Conservation (phyloP, 23 tunicate genomes). For the Botrylloides violaceus region DNA sequence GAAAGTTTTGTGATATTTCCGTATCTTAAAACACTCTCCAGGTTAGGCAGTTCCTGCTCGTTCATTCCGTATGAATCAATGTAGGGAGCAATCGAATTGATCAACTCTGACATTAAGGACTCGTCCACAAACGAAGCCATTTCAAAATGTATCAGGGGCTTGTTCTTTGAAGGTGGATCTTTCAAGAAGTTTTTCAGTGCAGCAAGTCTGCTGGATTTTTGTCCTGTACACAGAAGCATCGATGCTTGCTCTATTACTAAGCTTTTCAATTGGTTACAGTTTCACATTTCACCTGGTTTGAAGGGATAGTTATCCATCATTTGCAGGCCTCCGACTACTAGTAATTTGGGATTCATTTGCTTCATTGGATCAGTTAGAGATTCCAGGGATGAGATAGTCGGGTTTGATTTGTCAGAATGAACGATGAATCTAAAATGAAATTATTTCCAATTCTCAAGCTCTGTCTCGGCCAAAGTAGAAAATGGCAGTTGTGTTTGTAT, state of each 20-base stretch:
- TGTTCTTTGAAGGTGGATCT: constrained; percentile 35
- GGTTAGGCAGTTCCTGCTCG: constrained; percentile 89
- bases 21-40: constrained; percentile 55
- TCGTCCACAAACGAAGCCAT: constrained; percentile 93
- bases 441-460: not conserved
- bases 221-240: too few relatives aligned
- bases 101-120: constrained; percentile 38
- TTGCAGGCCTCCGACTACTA: constrained; percentile 85
- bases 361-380: constrained; percentile 34
- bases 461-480: not conserved
- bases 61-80: constrained; percentile 94
- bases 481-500: not conserved
- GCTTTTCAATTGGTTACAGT: not conserved
- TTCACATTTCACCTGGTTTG: constrained; percentile 20
- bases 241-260: too few relatives aligned
- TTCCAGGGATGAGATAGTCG: constrained; percentile 61
- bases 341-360: constrained; percentile 35
- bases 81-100: constrained; percentile 51
- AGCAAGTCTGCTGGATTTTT: constrained; percentile 29
- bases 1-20: constrained; percentile 37
- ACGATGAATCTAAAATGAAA: constrained; percentile 35
- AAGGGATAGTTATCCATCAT: constrained; percentile 89
- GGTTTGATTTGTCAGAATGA: constrained; percentile 68
- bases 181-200: constrained; percentile 34
- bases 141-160: constrained; percentile 70